Base-by-base conservation (phyloP, 1,140 invertebrate genomes). In the Bicyclus anynana region DNA sequence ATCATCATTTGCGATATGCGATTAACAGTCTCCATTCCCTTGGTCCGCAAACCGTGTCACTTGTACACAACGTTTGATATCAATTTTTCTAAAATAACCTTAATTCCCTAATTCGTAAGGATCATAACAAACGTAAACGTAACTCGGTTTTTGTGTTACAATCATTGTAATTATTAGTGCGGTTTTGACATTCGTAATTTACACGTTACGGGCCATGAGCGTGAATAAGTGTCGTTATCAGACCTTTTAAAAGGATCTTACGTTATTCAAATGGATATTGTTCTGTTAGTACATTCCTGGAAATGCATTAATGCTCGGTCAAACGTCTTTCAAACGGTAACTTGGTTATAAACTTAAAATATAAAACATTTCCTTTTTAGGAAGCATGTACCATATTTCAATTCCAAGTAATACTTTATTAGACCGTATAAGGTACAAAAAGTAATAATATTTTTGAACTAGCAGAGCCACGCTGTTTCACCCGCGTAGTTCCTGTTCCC, bases 1-100 rank as follows among this genome's bases (percentile, higher is more conserved):
- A 78, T 78, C 67, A 76, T 65, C 69, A 60, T 69, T 68, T 75
- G 67, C 61, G 71, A 75, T 71, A 71, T 65, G 55, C 67, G 66
- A 72, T 76, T 79, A 72, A 69, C 67, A 75, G 62, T 65, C 67
- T 65, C 62, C 66, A 62, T 61, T 73, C 61, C 65, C 66, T 60
- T 65, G 72, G 65, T 67, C 63, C 61, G 68, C 57, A 69, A 69
- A 60, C 49, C 57, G 47, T 63, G 60, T 63, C 59, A 53, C 53
- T 54, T 55, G 37, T 53, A 26, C 40, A 47, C 59, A 65, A 51
- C 52, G 21, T 21, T 23, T 56, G 48, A 26, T 54, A 7, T 16
- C 9, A 16, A 26, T 38, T 33, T 14, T 44, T 4, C 4, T 37
- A 58, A 53, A 40, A 49, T 52, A 2, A 47, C 23, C 62, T 62